Evolutionary conservation across 1,140 invertebrate genomes (phyloP).

Genomic region (Euborellia annulipes): DNA sequence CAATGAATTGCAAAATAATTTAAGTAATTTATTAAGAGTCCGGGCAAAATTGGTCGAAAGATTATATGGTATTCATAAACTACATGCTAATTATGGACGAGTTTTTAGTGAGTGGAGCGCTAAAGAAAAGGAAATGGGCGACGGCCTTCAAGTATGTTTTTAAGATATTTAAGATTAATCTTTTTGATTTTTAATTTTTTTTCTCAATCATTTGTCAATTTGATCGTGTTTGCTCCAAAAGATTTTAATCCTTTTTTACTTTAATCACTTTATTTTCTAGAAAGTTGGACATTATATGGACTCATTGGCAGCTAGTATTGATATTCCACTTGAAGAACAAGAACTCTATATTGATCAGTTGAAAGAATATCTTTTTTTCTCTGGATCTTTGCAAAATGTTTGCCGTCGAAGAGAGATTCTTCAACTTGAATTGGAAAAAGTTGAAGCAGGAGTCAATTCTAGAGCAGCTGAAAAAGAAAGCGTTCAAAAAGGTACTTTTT

Average conservation of each 20-base stretch:
- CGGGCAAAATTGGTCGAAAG: conserved; percentile 56
- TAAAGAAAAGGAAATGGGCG: conserved; percentile 67
- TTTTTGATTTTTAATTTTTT: too few species aligned
- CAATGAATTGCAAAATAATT: conserved; percentile 40
- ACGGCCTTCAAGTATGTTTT: conserved; percentile 46
- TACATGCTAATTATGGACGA: conserved; percentile 65
- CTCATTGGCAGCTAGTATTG: conserved; percentile 59
- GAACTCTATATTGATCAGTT: conserved; percentile 68
- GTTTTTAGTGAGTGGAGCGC: conserved; percentile 77
- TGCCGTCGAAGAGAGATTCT: conserved; percentile 57
- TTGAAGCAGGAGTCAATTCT: conserved; percentile 41
- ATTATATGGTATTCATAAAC: conserved; percentile 61
- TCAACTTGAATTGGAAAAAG: conserved; percentile 52
- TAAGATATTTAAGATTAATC: conserved; percentile 3
- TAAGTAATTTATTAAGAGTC: conserved; percentile 32
- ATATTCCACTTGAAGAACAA: conserved; percentile 62
- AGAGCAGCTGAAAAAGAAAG: conserved; percentile 39
- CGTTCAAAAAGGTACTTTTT: conserved; percentile 34
- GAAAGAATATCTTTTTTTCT: conserved; percentile 69
- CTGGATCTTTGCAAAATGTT: conserved; percentile 53
- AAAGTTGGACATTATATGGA: conserved; percentile 54
- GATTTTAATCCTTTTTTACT: too few species aligned
- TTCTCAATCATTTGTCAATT: too few species aligned
- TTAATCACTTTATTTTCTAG: conserved; percentile 24
- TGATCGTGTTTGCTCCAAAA: too few species aligned